Percentiles rank a stretch among this genome's conserved stretches.
These are phyloP conservation scores for Phocoena sinus DNA, from an alignment of 2,113 vertebrate species.

Conservation along the genomic window DNA sequence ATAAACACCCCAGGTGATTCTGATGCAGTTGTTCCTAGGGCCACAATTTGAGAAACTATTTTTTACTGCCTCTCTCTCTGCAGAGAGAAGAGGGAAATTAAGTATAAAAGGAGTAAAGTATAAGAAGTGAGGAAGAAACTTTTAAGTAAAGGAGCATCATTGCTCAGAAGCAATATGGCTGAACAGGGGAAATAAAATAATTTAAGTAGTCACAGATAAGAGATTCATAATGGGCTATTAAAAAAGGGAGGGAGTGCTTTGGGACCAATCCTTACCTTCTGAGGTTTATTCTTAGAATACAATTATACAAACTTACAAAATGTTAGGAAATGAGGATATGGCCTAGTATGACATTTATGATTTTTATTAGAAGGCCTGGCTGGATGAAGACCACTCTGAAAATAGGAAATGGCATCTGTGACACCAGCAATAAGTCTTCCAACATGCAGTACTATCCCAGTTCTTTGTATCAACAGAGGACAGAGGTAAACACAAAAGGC, in stretches of 20 bases:
- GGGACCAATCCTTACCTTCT: neutral
- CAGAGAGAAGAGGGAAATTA: neutral
- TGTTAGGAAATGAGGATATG: neutral
- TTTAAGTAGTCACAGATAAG: neutral
- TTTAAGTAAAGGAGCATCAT: neutral
- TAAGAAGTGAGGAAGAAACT: neutral
- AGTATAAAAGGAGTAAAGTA: neutral
- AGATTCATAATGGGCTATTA: neutral
- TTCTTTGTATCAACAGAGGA: neutral
- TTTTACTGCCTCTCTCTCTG: neutral
- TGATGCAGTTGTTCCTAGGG: neutral
- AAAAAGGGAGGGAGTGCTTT: neutral
- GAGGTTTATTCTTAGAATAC: constrained; percentile 29
- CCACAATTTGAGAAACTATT: neutral
- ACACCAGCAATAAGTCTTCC: neutral
- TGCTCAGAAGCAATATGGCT: neutral
- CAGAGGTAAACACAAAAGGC: neutral
- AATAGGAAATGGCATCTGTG: neutral
- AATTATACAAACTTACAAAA: neutral
- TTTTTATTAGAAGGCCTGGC: neutral
- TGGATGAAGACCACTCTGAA: neutral
- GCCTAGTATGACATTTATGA: neutral
- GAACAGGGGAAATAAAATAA: constrained; percentile 30
- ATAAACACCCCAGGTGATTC: neutral
- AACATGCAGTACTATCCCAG: neutral